Conservation (phyloP, 2,888 invertebrate genomes). For the Phyllotreta cruciferae region DNA sequence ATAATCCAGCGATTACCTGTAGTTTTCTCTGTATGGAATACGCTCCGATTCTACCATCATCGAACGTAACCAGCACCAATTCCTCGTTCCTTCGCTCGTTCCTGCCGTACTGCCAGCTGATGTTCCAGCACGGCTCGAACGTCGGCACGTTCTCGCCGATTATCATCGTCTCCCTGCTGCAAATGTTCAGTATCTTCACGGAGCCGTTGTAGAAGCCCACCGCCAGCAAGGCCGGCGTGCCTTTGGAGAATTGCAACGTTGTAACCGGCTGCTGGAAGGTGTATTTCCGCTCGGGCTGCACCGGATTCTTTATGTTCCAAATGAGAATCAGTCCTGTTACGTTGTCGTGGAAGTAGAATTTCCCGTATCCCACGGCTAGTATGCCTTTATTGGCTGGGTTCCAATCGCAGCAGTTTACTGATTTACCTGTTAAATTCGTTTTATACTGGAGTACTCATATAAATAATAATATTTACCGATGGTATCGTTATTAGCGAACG, state of each 20-base stretch:
- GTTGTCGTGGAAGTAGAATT: constrained; percentile 66
- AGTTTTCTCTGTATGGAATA: constrained; percentile 43
- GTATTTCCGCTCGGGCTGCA: constrained; percentile 75
- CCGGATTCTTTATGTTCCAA: constrained; percentile 85
- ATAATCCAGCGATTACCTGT: constrained; percentile 35
- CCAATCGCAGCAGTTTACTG: constrained; percentile 71
- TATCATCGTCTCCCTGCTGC: constrained; percentile 57
- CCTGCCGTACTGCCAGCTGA: constrained; percentile 45
- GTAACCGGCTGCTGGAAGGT: constrained; percentile 71
- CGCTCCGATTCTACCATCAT: constrained; percentile 63
- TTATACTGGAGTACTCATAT: constrained; percentile 2
- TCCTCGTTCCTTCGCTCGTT: constrained; percentile 53
- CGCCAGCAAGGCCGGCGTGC: constrained; percentile 75
- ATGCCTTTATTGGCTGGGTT: constrained; percentile 74
- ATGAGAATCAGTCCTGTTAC: constrained; percentile 72
- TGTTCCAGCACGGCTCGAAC: constrained; percentile 49
- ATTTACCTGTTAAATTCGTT: constrained; percentile 56
- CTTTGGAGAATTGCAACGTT: constrained; percentile 72
- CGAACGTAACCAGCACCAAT: constrained; percentile 62
- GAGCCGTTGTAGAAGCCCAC: constrained; percentile 78
- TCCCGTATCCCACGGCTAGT: constrained; percentile 78
- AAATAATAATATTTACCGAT: constrained; percentile 45
- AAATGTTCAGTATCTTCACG: constrained; percentile 75
- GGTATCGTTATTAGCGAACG: constrained; percentile 64
- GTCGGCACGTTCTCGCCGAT: constrained; percentile 44